Evolutionary conservation across 2,888 invertebrate species (phyloP).

Genomic region (Chrysodeixis includens): DNA sequence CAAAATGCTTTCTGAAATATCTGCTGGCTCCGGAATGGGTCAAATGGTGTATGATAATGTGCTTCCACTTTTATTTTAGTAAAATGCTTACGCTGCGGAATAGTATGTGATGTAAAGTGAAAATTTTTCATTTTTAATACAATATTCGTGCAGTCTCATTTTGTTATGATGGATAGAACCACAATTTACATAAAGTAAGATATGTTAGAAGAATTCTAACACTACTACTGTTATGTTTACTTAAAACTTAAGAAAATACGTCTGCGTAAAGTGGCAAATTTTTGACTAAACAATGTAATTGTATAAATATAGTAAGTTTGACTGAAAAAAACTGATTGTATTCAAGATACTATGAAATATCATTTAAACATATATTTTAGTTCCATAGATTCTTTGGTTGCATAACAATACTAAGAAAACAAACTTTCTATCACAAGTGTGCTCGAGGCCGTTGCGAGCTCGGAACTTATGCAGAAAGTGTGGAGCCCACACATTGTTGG

Average conservation of each 20-base stretch:
- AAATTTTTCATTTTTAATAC: conserved; percentile 21
- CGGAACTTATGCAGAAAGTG: conserved; percentile 45
- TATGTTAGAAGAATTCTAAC: neutral
- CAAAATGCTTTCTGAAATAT: conserved; percentile 44
- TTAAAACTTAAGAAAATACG: too few species aligned
- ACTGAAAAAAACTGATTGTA: too few species aligned
- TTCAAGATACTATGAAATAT: too few species aligned
- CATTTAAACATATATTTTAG: too few species aligned
- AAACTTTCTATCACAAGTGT: conserved; percentile 56
- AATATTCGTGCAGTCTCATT: conserved; percentile 11
- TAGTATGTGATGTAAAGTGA: conserved; percentile 17
- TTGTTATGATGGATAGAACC: neutral
- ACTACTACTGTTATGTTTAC: too few species aligned
- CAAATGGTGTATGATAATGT: conserved; percentile 45
- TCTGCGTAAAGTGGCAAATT: too few species aligned
- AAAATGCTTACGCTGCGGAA: conserved; percentile 30
- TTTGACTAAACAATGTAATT: too few species aligned
- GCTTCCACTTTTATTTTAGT: conserved; percentile 32
- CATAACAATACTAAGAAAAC: conserved; percentile 19
- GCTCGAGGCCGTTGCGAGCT: conserved; percentile 38
- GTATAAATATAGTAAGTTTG: too few species aligned
- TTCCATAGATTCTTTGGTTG: conserved; percentile 12
- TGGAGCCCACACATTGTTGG: conserved; percentile 47
- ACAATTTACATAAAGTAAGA: neutral
- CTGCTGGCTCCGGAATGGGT: conserved; percentile 27